A percentile compares a stretch with the other conserved stretches of the same genome.
These are phyloP conservation scores for Tupiocoris notatus DNA, from an alignment of 2,888 invertebrate species.

Conservation along the genomic window DNA sequence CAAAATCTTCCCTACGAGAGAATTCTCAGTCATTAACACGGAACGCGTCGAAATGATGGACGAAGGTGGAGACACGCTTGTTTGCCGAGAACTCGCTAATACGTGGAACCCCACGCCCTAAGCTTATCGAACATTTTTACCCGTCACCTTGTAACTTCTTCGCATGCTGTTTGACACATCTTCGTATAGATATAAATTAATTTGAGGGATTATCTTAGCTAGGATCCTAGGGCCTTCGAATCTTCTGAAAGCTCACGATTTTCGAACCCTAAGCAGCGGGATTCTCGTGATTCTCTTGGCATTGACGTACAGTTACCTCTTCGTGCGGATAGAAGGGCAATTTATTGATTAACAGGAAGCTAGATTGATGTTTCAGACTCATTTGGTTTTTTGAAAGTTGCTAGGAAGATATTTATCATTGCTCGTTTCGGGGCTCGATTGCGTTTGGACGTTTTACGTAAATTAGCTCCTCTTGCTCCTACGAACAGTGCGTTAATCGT, in stretches of 20 bases:
- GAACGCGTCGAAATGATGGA: not conserved
- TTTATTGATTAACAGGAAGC: slow-evolving; percentile 7
- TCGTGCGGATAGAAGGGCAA: not conserved
- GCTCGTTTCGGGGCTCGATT: no score
- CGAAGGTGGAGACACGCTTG: not conserved
- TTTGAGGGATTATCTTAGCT: slow-evolving; percentile 1
- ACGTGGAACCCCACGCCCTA: not conserved
- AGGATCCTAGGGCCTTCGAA: not conserved
- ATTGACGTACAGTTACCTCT: slow-evolving; percentile 17
- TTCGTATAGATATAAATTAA: slow-evolving; percentile 20
- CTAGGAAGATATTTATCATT: no score
- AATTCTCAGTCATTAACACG: no score
- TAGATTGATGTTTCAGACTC: not conserved
- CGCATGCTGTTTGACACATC: slow-evolving; percentile 14
- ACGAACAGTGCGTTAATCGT: no score
- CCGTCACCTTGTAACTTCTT: slow-evolving; percentile 3
- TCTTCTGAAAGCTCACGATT: slow-evolving; percentile 18
- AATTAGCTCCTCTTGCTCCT: no score
- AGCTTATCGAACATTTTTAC: not conserved
- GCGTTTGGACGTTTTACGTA: no score
- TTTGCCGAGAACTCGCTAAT: not conserved
- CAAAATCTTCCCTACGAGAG: no score
- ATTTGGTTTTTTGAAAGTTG: not conserved
- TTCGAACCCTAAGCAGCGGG: slow-evolving; percentile 1
- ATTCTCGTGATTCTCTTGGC: slow-evolving; percentile 13